Base-by-base conservation (phyloP, 1,140 invertebrate species). In the Coelopa frigida region DNA sequence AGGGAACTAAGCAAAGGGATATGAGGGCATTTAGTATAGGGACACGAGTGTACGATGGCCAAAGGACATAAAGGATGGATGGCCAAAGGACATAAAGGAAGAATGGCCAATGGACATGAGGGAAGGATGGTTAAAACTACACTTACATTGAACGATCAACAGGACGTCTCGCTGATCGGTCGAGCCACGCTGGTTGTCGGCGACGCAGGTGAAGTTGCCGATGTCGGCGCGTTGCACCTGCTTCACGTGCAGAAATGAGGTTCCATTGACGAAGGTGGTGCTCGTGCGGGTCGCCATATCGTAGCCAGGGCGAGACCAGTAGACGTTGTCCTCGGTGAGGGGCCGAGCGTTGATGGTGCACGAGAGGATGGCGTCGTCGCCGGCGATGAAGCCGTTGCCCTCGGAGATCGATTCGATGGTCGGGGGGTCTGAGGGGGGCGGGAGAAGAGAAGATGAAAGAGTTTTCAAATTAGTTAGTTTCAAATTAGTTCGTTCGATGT, bases 291-390 rank as follows among this genome's bases (percentile, higher is more conserved):
- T 72, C 7, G 77, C 71, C 15, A 87, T 73, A 17, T 85, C 82
- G 59, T 84, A 84, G 41, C 80, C 80, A 42, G 79, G 76, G 40
- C 90, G 75, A 12, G 81, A 76, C 94, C 94, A 98, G 11, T 75
- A 78, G 18, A 97, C 81, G 67, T 91, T 85, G 37, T 87, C 83
- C 12, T 84, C 78, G 20, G 78, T 78, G 29, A 91, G 70, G 1
- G 94, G 94, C 63, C 89, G 90, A 0, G 75, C 93, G 44, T 87
- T 84, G 3, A 86, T 85, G 37, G 81, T 79, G 69, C 94, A 98
- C 55, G 87, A 84, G 29, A 98, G 72, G 33, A 84, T 79, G 1
- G 90, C 89, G 44, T 89, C 84, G 51, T 86, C 82, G 8, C 85
- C 83, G 3, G 82, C 78, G 50, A 81, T 82, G 1, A 87, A 80